These are phyloP conservation scores for Manis javanica DNA, from an alignment of 2,797 vertebrate genomes.

Conservation along the genomic window DNA sequence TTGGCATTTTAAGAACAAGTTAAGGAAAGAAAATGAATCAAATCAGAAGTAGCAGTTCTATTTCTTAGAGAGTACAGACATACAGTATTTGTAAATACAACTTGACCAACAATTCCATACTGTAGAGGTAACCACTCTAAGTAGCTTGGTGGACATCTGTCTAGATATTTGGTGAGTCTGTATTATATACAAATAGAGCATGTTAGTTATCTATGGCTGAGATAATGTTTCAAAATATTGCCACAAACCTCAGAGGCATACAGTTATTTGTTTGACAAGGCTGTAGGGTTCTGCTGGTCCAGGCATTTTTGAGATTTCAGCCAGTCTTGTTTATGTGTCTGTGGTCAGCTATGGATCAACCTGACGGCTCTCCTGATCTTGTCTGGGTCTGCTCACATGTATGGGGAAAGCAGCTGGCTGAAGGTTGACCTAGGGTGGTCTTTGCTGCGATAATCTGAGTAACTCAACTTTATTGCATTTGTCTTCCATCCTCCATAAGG, in stretches of 20 bases:
- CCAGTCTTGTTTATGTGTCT: not conserved
- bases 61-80: not conserved
- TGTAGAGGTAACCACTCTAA: not conserved
- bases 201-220: conserved; percentile 10
- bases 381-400: not conserved
- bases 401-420: not conserved
- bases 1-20: not conserved
- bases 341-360: not conserved
- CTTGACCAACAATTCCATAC: not conserved
- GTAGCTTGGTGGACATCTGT: not conserved
- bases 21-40: not conserved
- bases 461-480: not conserved
- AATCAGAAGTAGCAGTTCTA: not conserved
- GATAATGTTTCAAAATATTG: conserved; percentile 24
- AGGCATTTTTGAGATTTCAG: not conserved
- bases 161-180: not conserved
- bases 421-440: not conserved
- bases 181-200: not conserved
- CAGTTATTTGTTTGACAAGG: not conserved
- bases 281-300: not conserved
- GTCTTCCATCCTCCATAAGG: not conserved
- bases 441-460: not conserved
- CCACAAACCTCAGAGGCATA: conserved; percentile 12
- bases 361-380: not conserved
- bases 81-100: not conserved